Evolutionary conservation across 2,113 vertebrate species (phyloP), one percentile per base, ranked within the genome.

Genomic region (Phycodurus eques): DNA sequence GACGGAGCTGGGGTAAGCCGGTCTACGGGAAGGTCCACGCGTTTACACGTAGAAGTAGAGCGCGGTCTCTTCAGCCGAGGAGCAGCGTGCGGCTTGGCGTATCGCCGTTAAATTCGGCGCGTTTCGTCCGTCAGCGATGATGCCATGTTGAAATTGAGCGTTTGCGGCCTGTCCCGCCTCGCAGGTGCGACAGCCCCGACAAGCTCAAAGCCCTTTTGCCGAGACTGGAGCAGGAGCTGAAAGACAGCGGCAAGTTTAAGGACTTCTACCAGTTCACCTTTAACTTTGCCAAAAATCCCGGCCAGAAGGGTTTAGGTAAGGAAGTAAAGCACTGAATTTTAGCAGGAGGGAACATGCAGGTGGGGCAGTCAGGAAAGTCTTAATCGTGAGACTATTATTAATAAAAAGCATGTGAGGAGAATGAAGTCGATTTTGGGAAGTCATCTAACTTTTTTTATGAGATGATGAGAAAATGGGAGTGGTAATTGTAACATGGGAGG

Each of bases 231-330:
- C 97, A 96, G 86, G 97, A 98, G 80, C 92, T 98, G 20, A 96
- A 97, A 92, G 96, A 97, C 79, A 88, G 93, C 31, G 89, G 87
- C 47, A 98, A 96, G 80, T 98, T 97, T 87, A 98, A 97, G 89
- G 96, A 98, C 78, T 96, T 99, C 86, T 98, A 98, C 90, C 96
- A 98, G 82, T 96, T 98, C 91, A 98, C 96, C 74, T 98, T 99
- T 90, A 95, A 95, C 83, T 98, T 98, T 89, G 96, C 97, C 83
- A 96, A 96, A 92, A 98, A 96, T 82, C 96, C 95, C 51, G 96
- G 95, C 81, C 96, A 99, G 80, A 98, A 99, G 87, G 96, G 95
- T 82, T 89, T 98, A 89, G 96, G 96, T 98, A 92, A 93, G 93
- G 54, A 69, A 22, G 35, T 39, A 27, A 67, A 15, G 5, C 13